Percentiles rank a stretch among this genome's conserved stretches.
Conservation (phyloP, 2,113 vertebrate species). For the Nannospalax galili region DNA sequence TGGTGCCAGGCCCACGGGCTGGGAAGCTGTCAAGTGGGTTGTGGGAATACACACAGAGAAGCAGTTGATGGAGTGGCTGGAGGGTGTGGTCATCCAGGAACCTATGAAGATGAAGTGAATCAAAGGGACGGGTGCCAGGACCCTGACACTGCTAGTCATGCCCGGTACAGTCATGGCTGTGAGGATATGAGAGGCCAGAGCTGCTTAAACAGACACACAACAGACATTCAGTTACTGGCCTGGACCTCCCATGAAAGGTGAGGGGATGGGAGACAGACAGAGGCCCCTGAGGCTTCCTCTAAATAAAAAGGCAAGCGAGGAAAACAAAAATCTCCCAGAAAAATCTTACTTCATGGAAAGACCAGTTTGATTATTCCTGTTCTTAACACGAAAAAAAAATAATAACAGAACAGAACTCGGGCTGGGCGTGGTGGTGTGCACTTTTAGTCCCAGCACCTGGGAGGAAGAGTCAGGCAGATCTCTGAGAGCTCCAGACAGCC, state of each 20-base stretch:
- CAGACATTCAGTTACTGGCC: neutral
- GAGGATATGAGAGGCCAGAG: neutral
- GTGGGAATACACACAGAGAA: neutral
- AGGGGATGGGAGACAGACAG: neutral
- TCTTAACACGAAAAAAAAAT: neutral
- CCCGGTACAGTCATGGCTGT: neutral
- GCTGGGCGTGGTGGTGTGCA: too few relatives aligned
- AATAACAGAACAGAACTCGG: neutral
- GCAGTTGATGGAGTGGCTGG: neutral
- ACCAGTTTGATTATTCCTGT: neutral
- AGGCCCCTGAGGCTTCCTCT: neutral
- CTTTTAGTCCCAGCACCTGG: too few relatives aligned
- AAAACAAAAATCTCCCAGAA: neutral
- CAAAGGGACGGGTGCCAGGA: neutral
- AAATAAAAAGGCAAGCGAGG: neutral
- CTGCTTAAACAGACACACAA: rapidly evolving
- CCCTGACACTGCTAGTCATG: neutral
- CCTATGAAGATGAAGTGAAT: neutral
- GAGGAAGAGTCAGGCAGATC: too few relatives aligned
- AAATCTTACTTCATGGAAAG: neutral
- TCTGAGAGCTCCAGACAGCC: too few relatives aligned
- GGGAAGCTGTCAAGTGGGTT: neutral
- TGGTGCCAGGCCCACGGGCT: neutral
- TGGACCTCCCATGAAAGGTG: neutral
- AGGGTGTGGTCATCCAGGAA: neutral